Conservation (phyloP, 1,140 invertebrate species). For the Danaus melanippus region DNA sequence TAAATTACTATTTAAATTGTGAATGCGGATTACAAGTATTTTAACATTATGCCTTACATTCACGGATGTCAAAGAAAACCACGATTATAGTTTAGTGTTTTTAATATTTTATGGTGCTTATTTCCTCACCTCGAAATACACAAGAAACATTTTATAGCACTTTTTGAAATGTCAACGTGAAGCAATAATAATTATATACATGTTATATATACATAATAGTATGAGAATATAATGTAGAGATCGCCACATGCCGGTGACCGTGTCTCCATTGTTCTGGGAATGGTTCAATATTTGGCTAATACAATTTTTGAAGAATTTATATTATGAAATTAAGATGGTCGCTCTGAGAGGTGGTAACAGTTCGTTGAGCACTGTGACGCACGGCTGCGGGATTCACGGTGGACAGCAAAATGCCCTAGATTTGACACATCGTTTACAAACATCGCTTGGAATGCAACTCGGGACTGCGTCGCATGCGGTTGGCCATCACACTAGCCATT, state of each 20-base stretch:
- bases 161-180: slow-evolving; percentile 18
- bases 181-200: slow-evolving; percentile 15
- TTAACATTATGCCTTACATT: slow-evolving; percentile 41
- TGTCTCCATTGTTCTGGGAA: slow-evolving; percentile 60
- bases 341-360: slow-evolving; percentile 50
- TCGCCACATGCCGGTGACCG: slow-evolving; percentile 50
- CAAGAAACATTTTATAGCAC: slow-evolving; percentile 8
- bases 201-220: slow-evolving; percentile 18
- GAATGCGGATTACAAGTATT: slow-evolving; percentile 56
- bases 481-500: slow-evolving; percentile 26
- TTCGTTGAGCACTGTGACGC: slow-evolving; percentile 39
- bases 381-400: slow-evolving; percentile 38
- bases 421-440: slow-evolving; percentile 33
- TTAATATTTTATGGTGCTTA: slow-evolving; percentile 17
- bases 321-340: slow-evolving; percentile 67
- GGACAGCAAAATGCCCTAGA: slow-evolving; percentile 38
- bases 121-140: slow-evolving; percentile 9
- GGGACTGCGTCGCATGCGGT: slow-evolving; percentile 25
- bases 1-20: slow-evolving; percentile 63
- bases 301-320: slow-evolving; percentile 59
- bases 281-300: slow-evolving; percentile 63
- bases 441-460: slow-evolving; percentile 21
- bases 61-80: slow-evolving; percentile 23
- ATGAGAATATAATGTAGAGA: slow-evolving; percentile 29
- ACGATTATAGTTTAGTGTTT: slow-evolving; percentile 12